A percentile compares a stretch with the other conserved stretches of the same genome.
phyloP scores from a whole-genome alignment of 2,113 vertebrate species.

The Plectropomus leopardus region DNA sequence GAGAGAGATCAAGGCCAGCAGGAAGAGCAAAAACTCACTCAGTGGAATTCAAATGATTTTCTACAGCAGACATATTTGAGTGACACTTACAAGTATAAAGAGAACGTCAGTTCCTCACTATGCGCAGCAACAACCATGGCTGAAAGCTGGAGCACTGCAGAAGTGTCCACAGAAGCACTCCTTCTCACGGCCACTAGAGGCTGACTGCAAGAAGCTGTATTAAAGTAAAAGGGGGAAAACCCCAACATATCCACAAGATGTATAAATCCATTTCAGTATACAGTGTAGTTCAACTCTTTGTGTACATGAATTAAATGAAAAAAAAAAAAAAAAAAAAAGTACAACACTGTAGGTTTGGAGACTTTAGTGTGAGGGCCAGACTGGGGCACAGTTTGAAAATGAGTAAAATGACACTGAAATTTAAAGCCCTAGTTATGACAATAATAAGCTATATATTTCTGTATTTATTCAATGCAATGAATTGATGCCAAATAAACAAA shows the following conservation, averaged over 20 bases:
- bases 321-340: too few species aligned
- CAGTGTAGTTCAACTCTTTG: background rate
- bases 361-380: too few species aligned
- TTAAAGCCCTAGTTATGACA: background rate
- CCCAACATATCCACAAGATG: background rate
- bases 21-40: background rate
- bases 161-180: constrained; percentile 1
- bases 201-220: constrained; percentile 1
- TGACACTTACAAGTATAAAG: background rate
- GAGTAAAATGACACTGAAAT: background rate
- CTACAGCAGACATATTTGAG: background rate
- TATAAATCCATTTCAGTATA: background rate
- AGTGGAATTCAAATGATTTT: background rate
- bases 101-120: background rate
- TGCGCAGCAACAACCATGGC: background rate
- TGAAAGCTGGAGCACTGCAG: background rate
- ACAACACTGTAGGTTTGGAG: too few species aligned
- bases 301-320: background rate
- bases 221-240: background rate
- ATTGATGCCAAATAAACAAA: background rate
- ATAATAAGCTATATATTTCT: background rate
- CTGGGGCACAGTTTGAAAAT: too few species aligned
- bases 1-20: constrained; percentile 1
- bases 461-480: background rate
- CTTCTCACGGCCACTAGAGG: constrained; percentile 54